Conservation (phyloP, 2,888 invertebrate species). For the Agrochola lychnidis region DNA sequence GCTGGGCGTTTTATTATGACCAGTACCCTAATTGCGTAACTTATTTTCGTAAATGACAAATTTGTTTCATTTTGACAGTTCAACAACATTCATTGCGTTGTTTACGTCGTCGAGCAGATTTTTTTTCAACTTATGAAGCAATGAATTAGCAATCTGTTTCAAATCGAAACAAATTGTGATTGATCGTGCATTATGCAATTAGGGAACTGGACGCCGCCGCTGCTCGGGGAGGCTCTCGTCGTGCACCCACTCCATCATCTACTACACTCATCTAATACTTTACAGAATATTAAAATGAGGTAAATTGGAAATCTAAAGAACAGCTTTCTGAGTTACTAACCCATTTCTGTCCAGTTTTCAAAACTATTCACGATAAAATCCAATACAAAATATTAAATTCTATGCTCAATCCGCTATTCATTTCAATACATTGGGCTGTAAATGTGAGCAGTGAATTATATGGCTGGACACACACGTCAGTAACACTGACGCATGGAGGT, state of each 20-base stretch:
- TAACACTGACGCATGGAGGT: conserved; percentile 58
- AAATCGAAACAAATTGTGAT: too few species aligned
- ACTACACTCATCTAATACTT: too few species aligned
- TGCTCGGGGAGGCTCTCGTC: background rate
- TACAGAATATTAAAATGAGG: background rate
- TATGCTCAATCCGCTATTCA: conserved; percentile 50
- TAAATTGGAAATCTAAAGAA: background rate
- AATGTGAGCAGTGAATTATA: conserved; percentile 69
- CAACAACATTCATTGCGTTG: too few species aligned
- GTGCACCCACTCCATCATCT: background rate
- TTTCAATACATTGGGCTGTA: conserved; percentile 60
- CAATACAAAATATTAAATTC: conserved; percentile 7
- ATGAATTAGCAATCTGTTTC: too few species aligned
- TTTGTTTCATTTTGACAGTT: too few species aligned
- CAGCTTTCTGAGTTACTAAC: background rate
- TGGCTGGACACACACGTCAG: conserved; percentile 71
- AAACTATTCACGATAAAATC: background rate
- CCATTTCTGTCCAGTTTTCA: background rate
- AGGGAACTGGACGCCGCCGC: too few species aligned
- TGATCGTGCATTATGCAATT: too few species aligned
- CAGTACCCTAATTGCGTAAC: too few species aligned
- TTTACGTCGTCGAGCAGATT: too few species aligned
- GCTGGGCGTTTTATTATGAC: background rate
- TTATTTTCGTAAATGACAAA: too few species aligned
- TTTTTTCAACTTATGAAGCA: too few species aligned